Percentiles rank a stretch among this genome's conserved stretches.
These are phyloP conservation scores for Pycnomerus fuliginosus DNA, from an alignment of 2,888 invertebrate species.

Conservation along the genomic window DNA sequence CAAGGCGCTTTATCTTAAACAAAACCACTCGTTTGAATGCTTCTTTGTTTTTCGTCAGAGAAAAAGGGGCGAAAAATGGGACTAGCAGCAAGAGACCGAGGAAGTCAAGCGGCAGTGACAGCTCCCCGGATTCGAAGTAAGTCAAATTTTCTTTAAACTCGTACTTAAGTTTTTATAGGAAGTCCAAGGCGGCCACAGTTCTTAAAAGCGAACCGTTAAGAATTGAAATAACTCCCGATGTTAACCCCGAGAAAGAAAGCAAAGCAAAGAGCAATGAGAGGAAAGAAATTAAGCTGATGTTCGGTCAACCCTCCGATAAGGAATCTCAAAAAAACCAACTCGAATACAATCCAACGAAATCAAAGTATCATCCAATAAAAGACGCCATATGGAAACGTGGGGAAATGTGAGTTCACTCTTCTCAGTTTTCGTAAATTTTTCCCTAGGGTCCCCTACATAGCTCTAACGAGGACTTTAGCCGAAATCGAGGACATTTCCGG, in stretches of 20 bases:
- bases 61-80: no score
- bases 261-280: neutral
- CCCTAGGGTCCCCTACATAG: constrained; percentile 91
- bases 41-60: no score
- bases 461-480: constrained; percentile 86
- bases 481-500: constrained; percentile 83
- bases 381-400: constrained; percentile 79
- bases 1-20: constrained; percentile 5
- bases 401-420: constrained; percentile 59
- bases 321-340: neutral
- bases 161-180: neutral
- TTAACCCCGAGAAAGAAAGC: neutral
- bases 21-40: constrained; percentile 7
- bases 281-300: constrained; percentile 1
- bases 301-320: neutral
- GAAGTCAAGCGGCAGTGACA: constrained; percentile 11
- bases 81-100: constrained; percentile 6
- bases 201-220: neutral
- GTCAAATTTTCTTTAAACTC: no score
- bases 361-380: constrained; percentile 77
- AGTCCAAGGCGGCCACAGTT: neutral
- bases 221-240: neutral
- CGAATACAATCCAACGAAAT: constrained; percentile 70
- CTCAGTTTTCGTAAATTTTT: constrained; percentile 30
- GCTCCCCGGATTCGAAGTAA: constrained; percentile 16